Conservation (phyloP, 2,113 vertebrate genomes). For the Tursiops truncatus region DNA sequence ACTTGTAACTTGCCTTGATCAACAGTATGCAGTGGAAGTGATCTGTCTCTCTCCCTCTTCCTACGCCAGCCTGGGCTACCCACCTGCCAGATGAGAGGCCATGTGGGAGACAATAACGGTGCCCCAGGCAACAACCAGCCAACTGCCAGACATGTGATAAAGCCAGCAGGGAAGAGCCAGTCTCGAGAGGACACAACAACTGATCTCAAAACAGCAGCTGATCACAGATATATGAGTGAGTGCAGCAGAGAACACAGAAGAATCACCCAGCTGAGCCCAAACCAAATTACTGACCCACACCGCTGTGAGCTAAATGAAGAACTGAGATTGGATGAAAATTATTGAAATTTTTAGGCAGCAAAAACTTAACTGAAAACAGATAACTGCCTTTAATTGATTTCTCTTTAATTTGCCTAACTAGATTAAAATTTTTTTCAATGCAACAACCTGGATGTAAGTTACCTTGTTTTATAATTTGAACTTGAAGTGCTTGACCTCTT, state of each 20-base stretch:
- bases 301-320: background rate
- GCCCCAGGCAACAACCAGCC: background rate
- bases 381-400: background rate
- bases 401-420: background rate
- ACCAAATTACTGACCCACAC: background rate
- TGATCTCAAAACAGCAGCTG: background rate
- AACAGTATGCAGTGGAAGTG: background rate
- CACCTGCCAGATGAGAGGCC: background rate
- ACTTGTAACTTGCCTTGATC: background rate
- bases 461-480: constrained; percentile 70
- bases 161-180: background rate
- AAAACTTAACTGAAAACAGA: background rate
- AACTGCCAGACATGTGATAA: background rate
- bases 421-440: background rate
- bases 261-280: background rate
- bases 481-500: constrained; percentile 55
- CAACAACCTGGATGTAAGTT: background rate
- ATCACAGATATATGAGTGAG: background rate
- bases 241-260: background rate
- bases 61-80: background rate
- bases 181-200: no score
- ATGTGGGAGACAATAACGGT: background rate
- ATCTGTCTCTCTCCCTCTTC: background rate
- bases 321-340: background rate
- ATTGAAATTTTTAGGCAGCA: background rate